These are phyloP conservation scores for Hedychridium roseum DNA, from an alignment of 2,888 invertebrate genomes.

Conservation along the genomic window DNA sequence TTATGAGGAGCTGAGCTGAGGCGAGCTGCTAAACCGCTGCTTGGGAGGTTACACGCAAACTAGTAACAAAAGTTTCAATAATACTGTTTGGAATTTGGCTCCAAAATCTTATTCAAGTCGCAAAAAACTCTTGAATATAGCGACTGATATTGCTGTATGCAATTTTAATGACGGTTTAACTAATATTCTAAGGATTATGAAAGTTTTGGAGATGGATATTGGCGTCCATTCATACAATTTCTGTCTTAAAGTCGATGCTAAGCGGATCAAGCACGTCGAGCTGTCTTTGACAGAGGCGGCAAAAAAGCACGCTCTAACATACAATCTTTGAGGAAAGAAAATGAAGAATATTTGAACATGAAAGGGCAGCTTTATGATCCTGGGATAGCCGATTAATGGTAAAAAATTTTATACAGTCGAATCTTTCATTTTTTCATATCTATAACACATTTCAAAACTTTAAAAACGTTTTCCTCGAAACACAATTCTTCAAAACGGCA, in stretches of 20 bases:
- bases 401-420: constrained; percentile 3
- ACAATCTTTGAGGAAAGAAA: constrained; percentile 4
- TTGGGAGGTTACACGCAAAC: background rate
- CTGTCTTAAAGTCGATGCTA: constrained; percentile 3
- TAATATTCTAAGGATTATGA: constrained; percentile 2
- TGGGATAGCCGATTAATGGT: constrained; percentile 3
- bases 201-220: constrained; percentile 8
- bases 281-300: constrained; percentile 4
- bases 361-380: constrained; percentile 5
- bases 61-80: constrained; percentile 4
- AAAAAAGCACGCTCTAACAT: background rate
- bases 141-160: constrained; percentile 2
- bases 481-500: constrained; percentile 14
- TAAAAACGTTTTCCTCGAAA: constrained; percentile 21
- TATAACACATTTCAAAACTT: constrained; percentile 9
- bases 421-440: constrained; percentile 9
- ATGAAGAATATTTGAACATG: constrained; percentile 2
- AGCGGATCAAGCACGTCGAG: constrained; percentile 1
- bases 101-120: too few species aligned
- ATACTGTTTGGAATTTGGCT: background rate
- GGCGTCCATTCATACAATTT: constrained; percentile 8
- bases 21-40: background rate
- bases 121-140: too few species aligned
- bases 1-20: background rate
- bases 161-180: constrained; percentile 4